Conservation (phyloP, 2,797 vertebrate genomes). For the Argya squamiceps region DNA sequence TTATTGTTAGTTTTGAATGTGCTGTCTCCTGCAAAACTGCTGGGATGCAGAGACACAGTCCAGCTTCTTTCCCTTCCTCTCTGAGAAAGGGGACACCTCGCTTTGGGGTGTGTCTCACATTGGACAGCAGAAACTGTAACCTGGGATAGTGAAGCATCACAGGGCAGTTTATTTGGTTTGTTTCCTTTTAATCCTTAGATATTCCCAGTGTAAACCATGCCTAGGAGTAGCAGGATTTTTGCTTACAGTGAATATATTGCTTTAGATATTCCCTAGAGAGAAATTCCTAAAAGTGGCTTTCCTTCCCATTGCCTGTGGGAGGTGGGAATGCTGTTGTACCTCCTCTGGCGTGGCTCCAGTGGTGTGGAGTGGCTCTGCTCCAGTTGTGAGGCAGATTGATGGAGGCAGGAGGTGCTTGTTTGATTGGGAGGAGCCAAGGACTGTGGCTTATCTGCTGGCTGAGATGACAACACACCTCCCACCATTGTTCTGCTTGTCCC, state of each 20-base stretch:
- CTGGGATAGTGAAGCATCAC: background rate
- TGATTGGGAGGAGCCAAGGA: accelerated
- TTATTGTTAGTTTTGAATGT: background rate
- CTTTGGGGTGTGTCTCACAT: accelerated
- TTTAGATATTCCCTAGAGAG: background rate
- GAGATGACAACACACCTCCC: background rate
- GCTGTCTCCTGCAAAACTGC: background rate
- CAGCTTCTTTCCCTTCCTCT: background rate
- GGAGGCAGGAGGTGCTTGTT: background rate
- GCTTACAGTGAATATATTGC: background rate
- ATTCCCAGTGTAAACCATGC: background rate
- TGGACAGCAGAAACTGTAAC: background rate
- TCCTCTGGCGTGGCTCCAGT: background rate
- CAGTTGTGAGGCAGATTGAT: background rate
- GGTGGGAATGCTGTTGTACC: background rate
- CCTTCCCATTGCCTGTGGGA: background rate
- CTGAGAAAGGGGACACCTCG: background rate
- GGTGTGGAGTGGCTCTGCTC: background rate
- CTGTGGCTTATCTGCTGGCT: background rate
- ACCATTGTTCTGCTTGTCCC: background rate
- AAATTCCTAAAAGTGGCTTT: background rate
- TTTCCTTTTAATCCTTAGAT: background rate
- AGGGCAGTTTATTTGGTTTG: background rate
- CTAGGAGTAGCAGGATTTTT: background rate
- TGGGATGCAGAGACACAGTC: background rate